A percentile compares a stretch with the other conserved stretches of the same genome.
Conservation (phyloP, 2,113 vertebrate genomes). For the Phylloscopus whistleri region DNA sequence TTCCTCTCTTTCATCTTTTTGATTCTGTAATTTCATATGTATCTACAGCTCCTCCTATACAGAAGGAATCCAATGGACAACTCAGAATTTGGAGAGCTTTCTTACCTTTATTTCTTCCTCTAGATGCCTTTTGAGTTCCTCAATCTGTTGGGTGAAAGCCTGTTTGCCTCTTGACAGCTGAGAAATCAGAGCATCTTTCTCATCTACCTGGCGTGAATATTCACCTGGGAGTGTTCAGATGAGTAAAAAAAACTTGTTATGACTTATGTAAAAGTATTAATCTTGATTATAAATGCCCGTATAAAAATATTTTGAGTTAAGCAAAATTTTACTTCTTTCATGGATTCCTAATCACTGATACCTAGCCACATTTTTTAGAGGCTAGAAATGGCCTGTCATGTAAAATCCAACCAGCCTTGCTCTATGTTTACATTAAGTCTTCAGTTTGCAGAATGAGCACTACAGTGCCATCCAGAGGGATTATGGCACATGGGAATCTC, state of each 20-base stretch:
- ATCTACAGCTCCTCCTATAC: background rate
- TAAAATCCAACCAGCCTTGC: background rate
- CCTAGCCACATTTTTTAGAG: background rate
- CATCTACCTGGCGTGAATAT: conserved; percentile 37
- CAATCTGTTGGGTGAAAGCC: conserved; percentile 29
- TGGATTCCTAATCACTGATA: background rate
- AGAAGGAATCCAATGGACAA: background rate
- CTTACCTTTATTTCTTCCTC: conserved; percentile 54
- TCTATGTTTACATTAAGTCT: background rate
- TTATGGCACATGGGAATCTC: background rate
- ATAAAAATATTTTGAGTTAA: background rate
- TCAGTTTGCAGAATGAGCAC: background rate
- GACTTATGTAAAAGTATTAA: background rate
- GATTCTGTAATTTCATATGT: background rate
- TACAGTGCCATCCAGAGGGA: background rate
- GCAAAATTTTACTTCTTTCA: background rate
- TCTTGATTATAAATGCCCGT: background rate
- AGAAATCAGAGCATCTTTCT: conserved; percentile 35
- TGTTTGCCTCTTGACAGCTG: conserved; percentile 11
- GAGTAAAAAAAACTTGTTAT: background rate
- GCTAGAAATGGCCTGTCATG: background rate
- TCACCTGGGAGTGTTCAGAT: background rate
- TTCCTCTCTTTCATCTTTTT: background rate
- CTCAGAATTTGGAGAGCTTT: background rate
- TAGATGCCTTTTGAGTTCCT: conserved; percentile 50